Evolutionary conservation across 2,113 vertebrate genomes (phyloP).

Genomic region (Triplophysa dalaica): DNA sequence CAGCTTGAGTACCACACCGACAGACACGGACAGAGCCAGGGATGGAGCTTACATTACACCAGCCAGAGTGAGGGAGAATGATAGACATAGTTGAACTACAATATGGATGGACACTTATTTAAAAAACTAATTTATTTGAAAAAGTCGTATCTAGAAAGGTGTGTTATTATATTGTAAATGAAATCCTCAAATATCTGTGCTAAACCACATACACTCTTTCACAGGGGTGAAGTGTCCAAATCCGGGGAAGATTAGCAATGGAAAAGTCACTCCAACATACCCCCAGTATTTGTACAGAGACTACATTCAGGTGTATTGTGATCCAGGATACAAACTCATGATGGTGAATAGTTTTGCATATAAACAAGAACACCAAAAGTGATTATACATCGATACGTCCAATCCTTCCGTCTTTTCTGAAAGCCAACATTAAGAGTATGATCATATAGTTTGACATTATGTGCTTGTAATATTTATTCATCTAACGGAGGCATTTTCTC

Average conservation of each 20-base stretch:
- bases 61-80: constrained; percentile 67
- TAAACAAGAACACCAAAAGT: not conserved
- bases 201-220: constrained; percentile 24
- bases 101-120: too few relatives aligned
- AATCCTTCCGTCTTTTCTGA: not conserved
- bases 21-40: constrained; percentile 62
- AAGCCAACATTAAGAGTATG: not conserved
- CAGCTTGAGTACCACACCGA: constrained; percentile 72
- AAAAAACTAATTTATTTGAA: too few relatives aligned
- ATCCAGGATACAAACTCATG: constrained; percentile 74
- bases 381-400: not conserved
- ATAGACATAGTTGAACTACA: too few relatives aligned
- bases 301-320: constrained; percentile 70
- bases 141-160: too few relatives aligned
- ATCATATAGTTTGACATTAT: not conserved
- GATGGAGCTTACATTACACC: constrained; percentile 74
- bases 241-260: constrained; percentile 58
- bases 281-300: constrained; percentile 71
- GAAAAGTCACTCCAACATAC: constrained; percentile 65
- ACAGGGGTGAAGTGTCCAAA: constrained; percentile 68
- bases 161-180: too few relatives aligned
- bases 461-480: not conserved
- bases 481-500: not conserved
- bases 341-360: constrained; percentile 55
- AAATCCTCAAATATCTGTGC: not conserved